Base-by-base conservation (phyloP, 1,140 invertebrate genomes). In the Aleiodes sp. region DNA sequence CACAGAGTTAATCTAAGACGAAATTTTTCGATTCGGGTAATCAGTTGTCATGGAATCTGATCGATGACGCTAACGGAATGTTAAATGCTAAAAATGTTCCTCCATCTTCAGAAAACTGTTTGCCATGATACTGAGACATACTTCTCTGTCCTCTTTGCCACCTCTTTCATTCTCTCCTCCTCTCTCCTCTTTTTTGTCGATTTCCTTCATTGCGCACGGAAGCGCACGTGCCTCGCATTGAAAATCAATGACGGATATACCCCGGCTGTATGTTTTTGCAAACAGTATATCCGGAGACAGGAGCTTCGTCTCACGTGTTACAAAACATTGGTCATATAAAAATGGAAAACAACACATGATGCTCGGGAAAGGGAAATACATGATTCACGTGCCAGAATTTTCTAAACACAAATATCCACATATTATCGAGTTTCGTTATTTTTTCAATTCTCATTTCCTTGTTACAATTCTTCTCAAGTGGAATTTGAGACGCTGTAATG, bases 201-300 rank as follows among this genome's bases (percentile, higher is more conserved):
- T 37, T 39, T 8, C 41, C n/a, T 70, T 63, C 52, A 41, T 41
- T 70, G 37, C 41, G 39, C 46, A 39, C 26, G 60, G 29, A 56
- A 26, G 35, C 59, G 63, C 69, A 61, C 69, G 64, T 70, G 69
- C 39, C 31, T 41, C 7, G 69, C 56, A 70, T 70, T 66, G 69
- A 31, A 70, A 70, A 66, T 70, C 69, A 26, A 70, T 70, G 65
- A 70, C 69, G 69, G 69, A 70, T 70, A 56, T 62, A 60, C 62
- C n/a, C n/a, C 68, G 19, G 41, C 28, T 65, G n/a, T 56, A 41
- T 26, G 33, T 60, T 65, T 70, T 67, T 67, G 52, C 65, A 57
- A 57, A 56, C 21, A 8, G 3, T 29, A 63, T 26, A 21, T 41
- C 6, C 16, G n/a, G 33, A 37, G 14, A 37, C 12, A 26, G 33